phyloP scores from a whole-genome alignment of 92 coral and sea anemone species.

The Actinernus sp. region DNA sequence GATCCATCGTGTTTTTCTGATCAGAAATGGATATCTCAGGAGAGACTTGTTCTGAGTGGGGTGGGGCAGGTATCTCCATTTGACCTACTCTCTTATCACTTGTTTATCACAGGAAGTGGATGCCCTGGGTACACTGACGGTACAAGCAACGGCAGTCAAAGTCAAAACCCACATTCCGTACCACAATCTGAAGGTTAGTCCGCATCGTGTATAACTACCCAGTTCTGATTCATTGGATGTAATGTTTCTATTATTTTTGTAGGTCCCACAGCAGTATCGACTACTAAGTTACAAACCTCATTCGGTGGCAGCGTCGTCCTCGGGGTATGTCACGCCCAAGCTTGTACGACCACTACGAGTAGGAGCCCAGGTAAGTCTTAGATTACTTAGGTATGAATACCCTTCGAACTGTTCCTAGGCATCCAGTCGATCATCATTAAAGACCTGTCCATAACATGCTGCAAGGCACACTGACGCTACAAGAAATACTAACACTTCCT shows the following conservation, averaged over 20 bases:
- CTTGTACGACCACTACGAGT: constrained; percentile 83
- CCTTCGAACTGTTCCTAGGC: no score
- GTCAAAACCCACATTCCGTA: constrained; percentile 89
- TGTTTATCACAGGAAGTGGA: constrained; percentile 95
- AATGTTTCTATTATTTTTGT: not conserved
- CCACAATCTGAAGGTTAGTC: constrained; percentile 80
- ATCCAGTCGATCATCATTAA: no score
- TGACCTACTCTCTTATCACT: no score
- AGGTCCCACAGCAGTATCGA: constrained; percentile 95
- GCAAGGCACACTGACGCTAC: no score
- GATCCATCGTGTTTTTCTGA: no score
- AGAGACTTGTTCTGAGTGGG: no score
- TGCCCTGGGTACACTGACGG: constrained; percentile 79
- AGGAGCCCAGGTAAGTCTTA: constrained; percentile 92
- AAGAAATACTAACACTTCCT: no score
- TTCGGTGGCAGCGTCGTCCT: constrained; percentile 76
- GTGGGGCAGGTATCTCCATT: no score
- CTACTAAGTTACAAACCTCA: constrained; percentile 87
- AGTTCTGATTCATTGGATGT: no score
- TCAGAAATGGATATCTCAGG: no score
- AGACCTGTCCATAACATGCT: no score
- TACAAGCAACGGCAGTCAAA: constrained; percentile 81
- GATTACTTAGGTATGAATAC: not conserved
- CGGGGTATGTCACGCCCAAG: constrained; percentile 91
- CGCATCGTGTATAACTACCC: no score